Conservation (phyloP, 1,140 invertebrate species). For the Drosophila nebulosa region DNA sequence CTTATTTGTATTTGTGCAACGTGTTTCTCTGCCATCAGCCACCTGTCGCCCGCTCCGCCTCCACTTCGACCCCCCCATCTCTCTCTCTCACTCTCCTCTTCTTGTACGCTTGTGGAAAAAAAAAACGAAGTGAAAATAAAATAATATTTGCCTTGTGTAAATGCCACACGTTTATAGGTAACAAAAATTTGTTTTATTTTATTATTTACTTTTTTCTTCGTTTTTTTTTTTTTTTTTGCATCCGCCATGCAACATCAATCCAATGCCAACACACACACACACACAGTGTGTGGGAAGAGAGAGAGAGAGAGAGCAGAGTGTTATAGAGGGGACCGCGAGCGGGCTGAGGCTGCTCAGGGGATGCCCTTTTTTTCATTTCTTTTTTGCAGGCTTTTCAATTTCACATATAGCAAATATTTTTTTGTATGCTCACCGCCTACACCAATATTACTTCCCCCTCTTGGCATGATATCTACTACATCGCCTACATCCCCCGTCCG, state of each 20-base stretch:
- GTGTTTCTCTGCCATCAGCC: conserved; percentile 11
- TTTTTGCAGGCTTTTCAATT: conserved; percentile 71
- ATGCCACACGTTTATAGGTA: conserved; percentile 67
- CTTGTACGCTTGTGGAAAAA: too few relatives aligned
- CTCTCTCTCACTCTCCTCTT: neutral
- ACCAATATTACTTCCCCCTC: conserved; percentile 12
- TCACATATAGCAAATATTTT: conserved; percentile 75
- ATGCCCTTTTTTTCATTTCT: conserved; percentile 48
- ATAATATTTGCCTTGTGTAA: conserved; percentile 64
- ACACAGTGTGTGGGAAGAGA: neutral
- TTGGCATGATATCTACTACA: conserved; percentile 24
- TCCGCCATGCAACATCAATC: conserved; percentile 52
- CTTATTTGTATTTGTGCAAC: conserved; percentile 49
- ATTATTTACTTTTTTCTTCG: conserved; percentile 62
- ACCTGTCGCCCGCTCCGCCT: neutral
- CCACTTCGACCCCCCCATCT: neutral
- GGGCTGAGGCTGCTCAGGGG: conserved; percentile 42
- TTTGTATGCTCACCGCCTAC: conserved; percentile 39
- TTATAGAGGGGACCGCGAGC: too few relatives aligned
- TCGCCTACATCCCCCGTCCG: neutral
- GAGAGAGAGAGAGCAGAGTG: conserved; percentile 6
- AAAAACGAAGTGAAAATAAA: conserved; percentile 4
- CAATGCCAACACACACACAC: conserved; percentile 37
- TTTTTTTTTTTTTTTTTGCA: conserved; percentile 17
- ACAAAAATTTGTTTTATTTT: conserved; percentile 71